A percentile compares a stretch with the other conserved stretches of the same genome.
Evolutionary conservation across 2,888 invertebrate genomes (phyloP).

Genomic region (Anodontia alba): DNA sequence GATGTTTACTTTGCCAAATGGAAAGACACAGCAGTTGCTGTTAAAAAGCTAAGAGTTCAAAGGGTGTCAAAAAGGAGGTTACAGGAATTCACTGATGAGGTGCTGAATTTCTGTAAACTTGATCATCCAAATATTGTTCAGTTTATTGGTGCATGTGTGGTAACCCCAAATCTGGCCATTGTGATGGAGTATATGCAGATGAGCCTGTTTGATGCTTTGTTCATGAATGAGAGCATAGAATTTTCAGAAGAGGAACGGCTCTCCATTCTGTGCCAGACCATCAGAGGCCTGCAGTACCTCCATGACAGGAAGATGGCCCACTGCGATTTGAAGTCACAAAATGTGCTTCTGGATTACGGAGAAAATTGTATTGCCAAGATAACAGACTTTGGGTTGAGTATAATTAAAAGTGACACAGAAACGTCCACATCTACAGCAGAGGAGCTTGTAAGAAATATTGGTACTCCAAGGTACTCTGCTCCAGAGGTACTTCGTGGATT

Average conservation of each 20-base stretch:
- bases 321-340: conserved; percentile 64
- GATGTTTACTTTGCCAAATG: conserved; percentile 56
- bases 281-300: conserved; percentile 53
- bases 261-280: conserved; percentile 45
- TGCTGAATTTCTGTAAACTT: conserved; percentile 39
- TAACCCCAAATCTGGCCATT: conserved; percentile 50
- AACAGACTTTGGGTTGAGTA: conserved; percentile 67
- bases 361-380: conserved; percentile 46
- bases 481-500: conserved; percentile 62
- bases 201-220: conserved; percentile 55
- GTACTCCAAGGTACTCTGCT: conserved; percentile 60
- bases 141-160: conserved; percentile 57
- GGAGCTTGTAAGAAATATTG: conserved; percentile 37
- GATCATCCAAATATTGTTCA: conserved; percentile 57
- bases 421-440: conserved; percentile 23
- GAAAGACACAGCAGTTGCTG: conserved; percentile 54
- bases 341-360: conserved; percentile 52
- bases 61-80: conserved; percentile 46
- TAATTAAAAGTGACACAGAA: conserved; percentile 53
- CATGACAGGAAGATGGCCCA: conserved; percentile 59
- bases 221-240: conserved; percentile 41
- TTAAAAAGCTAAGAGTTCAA: conserved; percentile 51
- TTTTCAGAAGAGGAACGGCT: conserved; percentile 56
- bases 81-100: conserved; percentile 48
- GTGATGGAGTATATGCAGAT: conserved; percentile 64